These are phyloP conservation scores for Nyctibius bracteatus DNA, from an alignment of 2,113 vertebrate genomes.

Conservation along the genomic window DNA sequence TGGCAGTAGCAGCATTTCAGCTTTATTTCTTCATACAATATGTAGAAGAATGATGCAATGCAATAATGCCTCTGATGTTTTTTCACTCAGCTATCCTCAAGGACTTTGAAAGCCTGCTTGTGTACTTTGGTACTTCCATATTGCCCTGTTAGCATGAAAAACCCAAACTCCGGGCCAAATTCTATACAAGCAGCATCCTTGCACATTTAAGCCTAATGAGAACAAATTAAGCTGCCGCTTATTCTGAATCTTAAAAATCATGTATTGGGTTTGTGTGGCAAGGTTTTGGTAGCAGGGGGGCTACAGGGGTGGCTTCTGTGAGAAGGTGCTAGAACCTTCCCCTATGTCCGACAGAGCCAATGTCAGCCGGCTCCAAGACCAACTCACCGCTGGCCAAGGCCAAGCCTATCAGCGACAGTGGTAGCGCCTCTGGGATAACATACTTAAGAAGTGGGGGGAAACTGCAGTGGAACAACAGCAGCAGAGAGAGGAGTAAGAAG, in stretches of 20 bases:
- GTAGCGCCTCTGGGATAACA: neutral
- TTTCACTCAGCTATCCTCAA: neutral
- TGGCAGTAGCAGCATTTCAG: conserved; percentile 45
- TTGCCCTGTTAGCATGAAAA: neutral
- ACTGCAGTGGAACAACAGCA: neutral
- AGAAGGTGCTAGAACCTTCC: neutral
- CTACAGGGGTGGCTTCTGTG: neutral
- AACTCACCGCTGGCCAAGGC: neutral
- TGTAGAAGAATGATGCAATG: neutral
- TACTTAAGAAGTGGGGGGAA: neutral
- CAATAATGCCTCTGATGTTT: neutral
- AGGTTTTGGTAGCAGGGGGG: neutral
- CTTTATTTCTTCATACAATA: conserved; percentile 15
- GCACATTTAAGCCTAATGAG: neutral
- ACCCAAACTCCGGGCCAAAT: neutral
- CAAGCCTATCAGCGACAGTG: accelerated
- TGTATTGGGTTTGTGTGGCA: neutral
- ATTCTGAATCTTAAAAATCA: neutral
- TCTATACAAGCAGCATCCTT: neutral
- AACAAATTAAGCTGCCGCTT: neutral
- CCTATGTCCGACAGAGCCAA: accelerated
- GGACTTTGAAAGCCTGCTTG: neutral
- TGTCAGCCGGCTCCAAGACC: neutral
- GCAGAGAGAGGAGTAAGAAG: neutral
- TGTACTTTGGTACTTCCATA: neutral